phyloP scores from a whole-genome alignment of 2,113 vertebrate genomes.

The Pollimyrus isidori region DNA sequence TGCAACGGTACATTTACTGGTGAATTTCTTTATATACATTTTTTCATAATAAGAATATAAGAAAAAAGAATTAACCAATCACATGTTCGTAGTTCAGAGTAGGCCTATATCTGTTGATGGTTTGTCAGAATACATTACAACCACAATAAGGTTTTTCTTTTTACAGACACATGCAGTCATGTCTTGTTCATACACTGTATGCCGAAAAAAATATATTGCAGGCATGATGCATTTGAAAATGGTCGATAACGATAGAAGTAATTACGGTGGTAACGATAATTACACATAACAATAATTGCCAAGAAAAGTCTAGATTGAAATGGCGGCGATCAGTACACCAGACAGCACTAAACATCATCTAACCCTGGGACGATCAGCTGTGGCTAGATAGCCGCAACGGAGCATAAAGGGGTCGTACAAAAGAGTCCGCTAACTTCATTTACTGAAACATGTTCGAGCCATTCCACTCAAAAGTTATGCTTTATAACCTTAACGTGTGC shows the following conservation, averaged over 20 bases:
- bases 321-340: not conserved
- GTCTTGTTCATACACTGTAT: not conserved
- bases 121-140: not conserved
- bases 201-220: not conserved
- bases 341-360: constrained; percentile 10
- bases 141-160: not conserved
- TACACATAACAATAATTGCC: not conserved
- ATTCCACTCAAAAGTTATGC: not conserved
- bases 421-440: not conserved
- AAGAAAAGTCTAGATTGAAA: not conserved
- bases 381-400: not conserved
- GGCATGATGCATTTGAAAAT: not conserved
- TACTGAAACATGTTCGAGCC: not conserved
- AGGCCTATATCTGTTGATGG: not conserved
- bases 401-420: not conserved
- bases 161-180: not conserved
- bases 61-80: not conserved
- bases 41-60: not conserved
- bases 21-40: not conserved
- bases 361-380: not conserved
- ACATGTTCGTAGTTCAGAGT: not conserved
- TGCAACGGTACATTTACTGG: not conserved
- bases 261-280: not conserved
- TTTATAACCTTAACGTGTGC: constrained; percentile 32
- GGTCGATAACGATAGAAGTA: not conserved